phyloP scores from a whole-genome alignment of 2,888 invertebrate genomes.

The Stegana nigrithorax region DNA sequence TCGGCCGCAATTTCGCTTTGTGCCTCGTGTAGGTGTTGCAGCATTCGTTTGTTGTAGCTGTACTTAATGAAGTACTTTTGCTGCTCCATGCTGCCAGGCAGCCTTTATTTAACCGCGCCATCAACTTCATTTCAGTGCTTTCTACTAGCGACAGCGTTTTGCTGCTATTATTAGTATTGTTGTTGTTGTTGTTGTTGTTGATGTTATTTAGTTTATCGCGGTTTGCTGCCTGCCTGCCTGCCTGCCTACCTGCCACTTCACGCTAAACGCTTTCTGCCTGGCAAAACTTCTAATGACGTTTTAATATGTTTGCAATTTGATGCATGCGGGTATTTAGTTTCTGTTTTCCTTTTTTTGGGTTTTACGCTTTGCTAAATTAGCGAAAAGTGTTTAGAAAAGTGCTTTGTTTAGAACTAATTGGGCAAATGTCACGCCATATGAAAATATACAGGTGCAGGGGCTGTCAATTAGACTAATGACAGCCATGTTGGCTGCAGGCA shows the following conservation, averaged over 20 bases:
- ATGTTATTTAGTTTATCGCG: background rate
- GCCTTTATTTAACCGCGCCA: too few species aligned
- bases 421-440: too few species aligned
- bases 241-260: constrained; percentile 19
- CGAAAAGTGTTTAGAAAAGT: background rate
- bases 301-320: constrained; percentile 39
- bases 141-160: too few species aligned
- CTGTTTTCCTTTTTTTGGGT: background rate
- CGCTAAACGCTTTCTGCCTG: constrained; percentile 12
- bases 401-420: too few species aligned
- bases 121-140: too few species aligned
- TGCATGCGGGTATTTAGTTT: constrained; percentile 29
- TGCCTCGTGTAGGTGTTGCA: background rate
- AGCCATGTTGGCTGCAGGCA: too few species aligned
- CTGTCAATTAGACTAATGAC: too few species aligned
- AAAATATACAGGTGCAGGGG: too few species aligned
- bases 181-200: background rate
- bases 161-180: too few species aligned
- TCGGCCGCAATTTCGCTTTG: background rate
- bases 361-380: background rate
- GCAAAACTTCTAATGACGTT: constrained; percentile 36
- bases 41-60: background rate
- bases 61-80: background rate
- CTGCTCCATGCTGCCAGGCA: too few species aligned
- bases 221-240: background rate